phyloP scores from a whole-genome alignment of 1,140 invertebrate genomes.

The Ylistrum balloti region DNA sequence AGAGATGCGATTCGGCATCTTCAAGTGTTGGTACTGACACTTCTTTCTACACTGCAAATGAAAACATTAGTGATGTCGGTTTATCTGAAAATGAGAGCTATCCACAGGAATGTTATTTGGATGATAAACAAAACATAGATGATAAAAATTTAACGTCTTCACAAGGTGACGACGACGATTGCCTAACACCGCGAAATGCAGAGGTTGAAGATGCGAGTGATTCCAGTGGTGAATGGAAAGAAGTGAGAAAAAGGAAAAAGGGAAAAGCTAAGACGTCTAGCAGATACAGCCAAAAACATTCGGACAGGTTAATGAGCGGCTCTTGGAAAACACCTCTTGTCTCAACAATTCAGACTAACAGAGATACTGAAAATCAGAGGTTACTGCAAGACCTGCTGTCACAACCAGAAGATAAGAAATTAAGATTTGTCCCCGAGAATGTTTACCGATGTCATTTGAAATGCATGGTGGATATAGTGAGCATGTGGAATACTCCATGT shows the following conservation, averaged over 20 bases:
- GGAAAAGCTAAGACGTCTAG: background rate
- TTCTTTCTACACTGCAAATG: background rate
- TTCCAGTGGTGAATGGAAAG: background rate
- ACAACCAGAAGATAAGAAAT: background rate
- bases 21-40: background rate
- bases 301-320: background rate
- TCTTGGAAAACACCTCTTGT: background rate
- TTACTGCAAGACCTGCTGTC: background rate
- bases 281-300: background rate
- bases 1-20: background rate
- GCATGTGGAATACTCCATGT: slow-evolving; percentile 46
- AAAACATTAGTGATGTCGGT: background rate
- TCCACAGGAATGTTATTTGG: background rate
- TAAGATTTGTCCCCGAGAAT: slow-evolving; percentile 7
- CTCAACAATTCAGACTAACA: background rate
- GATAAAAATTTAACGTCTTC: background rate
- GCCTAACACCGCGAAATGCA: background rate
- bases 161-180: background rate
- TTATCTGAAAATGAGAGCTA: background rate
- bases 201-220: background rate
- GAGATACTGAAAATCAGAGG: background rate
- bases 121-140: background rate
- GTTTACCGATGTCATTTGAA: background rate
- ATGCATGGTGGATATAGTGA: slow-evolving; percentile 45
- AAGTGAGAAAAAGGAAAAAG: background rate